A percentile compares a stretch with the other conserved stretches of the same genome.
These are phyloP conservation scores for Anthoscopus minutus DNA, from an alignment of 2,113 vertebrate genomes.

Conservation along the genomic window DNA sequence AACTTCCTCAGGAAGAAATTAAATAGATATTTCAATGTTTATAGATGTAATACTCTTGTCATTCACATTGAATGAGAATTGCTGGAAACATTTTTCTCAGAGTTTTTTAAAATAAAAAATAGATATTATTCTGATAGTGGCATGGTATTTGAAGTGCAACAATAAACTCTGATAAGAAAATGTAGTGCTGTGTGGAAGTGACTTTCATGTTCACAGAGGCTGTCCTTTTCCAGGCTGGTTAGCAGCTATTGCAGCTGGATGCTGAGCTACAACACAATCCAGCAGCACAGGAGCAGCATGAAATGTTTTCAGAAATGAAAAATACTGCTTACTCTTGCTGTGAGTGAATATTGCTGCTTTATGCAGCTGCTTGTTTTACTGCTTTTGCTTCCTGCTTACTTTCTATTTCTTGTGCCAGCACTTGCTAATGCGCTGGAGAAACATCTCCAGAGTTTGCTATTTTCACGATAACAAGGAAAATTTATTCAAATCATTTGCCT, in stretches of 20 bases:
- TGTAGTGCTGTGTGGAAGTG: not conserved
- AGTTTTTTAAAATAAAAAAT: slow-evolving; percentile 66
- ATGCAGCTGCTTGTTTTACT: slow-evolving; percentile 25
- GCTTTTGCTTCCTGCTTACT: slow-evolving; percentile 12
- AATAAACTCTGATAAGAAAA: slow-evolving; percentile 77
- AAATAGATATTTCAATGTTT: slow-evolving; percentile 72
- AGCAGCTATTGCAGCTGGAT: not conserved
- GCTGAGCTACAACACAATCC: not conserved
- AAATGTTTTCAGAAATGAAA: slow-evolving; percentile 13
- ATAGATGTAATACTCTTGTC: slow-evolving; percentile 72
- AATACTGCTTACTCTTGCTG: not conserved
- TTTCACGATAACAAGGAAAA: slow-evolving; percentile 2
- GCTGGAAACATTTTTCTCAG: slow-evolving; percentile 70
- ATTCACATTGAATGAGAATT: slow-evolving; percentile 82
- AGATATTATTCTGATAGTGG: slow-evolving; percentile 70
- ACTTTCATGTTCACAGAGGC: not conserved
- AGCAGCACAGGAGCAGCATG: not conserved
- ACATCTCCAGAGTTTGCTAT: not conserved
- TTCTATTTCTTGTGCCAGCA: not conserved
- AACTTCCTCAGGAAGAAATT: slow-evolving; percentile 76
- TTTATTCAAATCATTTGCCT: not conserved
- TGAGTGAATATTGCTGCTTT: not conserved
- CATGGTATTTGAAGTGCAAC: slow-evolving; percentile 72
- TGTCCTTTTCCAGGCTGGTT: slow-evolving; percentile 13
- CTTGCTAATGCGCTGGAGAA: not conserved